Conservation (phyloP, 2,888 invertebrate genomes). For the Patella pellucida region DNA sequence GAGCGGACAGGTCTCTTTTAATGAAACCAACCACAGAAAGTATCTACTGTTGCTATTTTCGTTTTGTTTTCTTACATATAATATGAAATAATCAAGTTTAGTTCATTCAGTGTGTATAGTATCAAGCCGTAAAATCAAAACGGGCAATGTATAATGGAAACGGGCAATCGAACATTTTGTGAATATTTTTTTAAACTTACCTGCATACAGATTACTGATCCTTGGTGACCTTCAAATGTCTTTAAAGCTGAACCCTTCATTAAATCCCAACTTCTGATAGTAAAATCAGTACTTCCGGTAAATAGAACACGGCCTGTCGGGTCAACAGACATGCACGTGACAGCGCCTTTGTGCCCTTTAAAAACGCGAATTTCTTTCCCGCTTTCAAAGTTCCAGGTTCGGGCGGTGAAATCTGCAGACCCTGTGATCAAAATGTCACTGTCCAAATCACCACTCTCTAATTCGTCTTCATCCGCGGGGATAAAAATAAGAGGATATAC, state of each 20-base stretch:
- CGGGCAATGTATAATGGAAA: too few relatives aligned
- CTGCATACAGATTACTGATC: constrained; percentile 71
- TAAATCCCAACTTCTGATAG: constrained; percentile 72
- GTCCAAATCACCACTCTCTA: constrained; percentile 50
- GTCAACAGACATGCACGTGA: constrained; percentile 73
- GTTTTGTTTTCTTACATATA: too few relatives aligned
- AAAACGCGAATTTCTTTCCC: constrained; percentile 68
- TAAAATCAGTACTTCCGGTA: constrained; percentile 72
- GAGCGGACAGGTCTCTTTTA: too few relatives aligned
- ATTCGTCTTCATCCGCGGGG: constrained; percentile 67
- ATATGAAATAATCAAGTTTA: too few relatives aligned
- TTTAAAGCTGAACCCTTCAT: constrained; percentile 70
- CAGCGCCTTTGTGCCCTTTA: constrained; percentile 72
- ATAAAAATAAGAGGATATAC: constrained; percentile 74
- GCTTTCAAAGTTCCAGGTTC: constrained; percentile 71
- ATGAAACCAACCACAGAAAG: too few relatives aligned
- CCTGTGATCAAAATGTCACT: constrained; percentile 70
- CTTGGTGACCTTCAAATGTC: constrained; percentile 71
- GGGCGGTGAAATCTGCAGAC: constrained; percentile 70
- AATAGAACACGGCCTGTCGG: constrained; percentile 69
- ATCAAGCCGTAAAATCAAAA: too few relatives aligned
- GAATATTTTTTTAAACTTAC: constrained; percentile 51
- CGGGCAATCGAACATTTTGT: too few relatives aligned
- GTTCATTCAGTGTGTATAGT: too few relatives aligned
- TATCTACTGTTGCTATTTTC: too few relatives aligned